A percentile compares a stretch with the other conserved stretches of the same genome.
These are phyloP conservation scores for Lemur catta DNA, from an alignment of 2,797 vertebrate genomes.

Conservation along the genomic window DNA sequence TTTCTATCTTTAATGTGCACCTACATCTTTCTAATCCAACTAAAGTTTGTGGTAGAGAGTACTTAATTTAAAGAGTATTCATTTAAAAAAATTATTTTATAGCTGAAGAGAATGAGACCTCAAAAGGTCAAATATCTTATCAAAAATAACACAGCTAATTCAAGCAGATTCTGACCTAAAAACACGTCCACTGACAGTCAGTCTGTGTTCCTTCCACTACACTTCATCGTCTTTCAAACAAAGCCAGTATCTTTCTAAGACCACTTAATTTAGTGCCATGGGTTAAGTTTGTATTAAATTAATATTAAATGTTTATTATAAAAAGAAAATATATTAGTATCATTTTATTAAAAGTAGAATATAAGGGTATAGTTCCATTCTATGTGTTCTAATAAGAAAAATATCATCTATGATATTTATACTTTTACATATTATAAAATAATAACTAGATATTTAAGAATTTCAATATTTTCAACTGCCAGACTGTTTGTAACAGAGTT, in stretches of 20 bases:
- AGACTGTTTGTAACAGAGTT: neutral
- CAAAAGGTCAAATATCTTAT: neutral
- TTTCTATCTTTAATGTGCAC: neutral
- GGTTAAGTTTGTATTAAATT: neutral
- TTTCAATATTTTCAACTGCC: neutral
- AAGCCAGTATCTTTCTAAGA: neutral
- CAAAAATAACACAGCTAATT: neutral
- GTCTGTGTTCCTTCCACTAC: neutral
- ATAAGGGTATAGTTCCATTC: neutral
- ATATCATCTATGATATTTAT: neutral
- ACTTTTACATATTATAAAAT: constrained; percentile 9
- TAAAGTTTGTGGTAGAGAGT: neutral
- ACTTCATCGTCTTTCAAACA: constrained; percentile 28
- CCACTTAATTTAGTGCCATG: neutral
- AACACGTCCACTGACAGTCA: neutral
- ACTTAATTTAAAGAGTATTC: neutral
- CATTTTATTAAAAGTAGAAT: neutral
- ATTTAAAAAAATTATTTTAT: neutral
- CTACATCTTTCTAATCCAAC: neutral
- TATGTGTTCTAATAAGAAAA: constrained; percentile 8
- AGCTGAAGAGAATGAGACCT: neutral
- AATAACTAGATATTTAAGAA: neutral
- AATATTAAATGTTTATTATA: constrained; percentile 14
- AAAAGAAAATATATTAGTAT: neutral
- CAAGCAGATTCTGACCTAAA: neutral